phyloP scores from a whole-genome alignment of 2,888 invertebrate species.

The Gryllus longicercus region DNA sequence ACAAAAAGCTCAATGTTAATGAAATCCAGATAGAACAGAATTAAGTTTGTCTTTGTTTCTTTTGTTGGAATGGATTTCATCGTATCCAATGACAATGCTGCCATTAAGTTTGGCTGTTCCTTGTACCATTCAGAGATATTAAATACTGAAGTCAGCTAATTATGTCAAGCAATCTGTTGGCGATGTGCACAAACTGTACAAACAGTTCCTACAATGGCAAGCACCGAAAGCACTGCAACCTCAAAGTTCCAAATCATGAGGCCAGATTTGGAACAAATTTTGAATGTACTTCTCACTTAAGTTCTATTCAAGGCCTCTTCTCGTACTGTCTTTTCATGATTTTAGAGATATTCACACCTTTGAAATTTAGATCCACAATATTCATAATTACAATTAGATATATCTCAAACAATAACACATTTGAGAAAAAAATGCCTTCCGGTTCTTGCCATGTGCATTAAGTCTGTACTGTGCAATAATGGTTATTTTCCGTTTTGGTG shows the following conservation, averaged over 20 bases:
- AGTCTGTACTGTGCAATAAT: constrained; percentile 38
- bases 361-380: too few species aligned
- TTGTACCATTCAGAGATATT: constrained; percentile 35
- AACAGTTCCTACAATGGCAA: constrained; percentile 38
- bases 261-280: background rate
- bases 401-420: too few species aligned
- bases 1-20: constrained; percentile 36
- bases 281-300: background rate
- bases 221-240: constrained; percentile 33
- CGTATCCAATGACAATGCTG: constrained; percentile 11
- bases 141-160: constrained; percentile 34
- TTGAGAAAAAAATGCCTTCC: constrained; percentile 26
- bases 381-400: too few species aligned
- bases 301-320: background rate
- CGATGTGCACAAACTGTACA: constrained; percentile 37
- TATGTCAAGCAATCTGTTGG: constrained; percentile 33
- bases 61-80: constrained; percentile 27
- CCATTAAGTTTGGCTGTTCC: constrained; percentile 36
- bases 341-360: too few species aligned
- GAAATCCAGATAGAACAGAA: constrained; percentile 29
- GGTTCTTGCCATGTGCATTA: constrained; percentile 38
- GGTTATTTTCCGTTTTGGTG: constrained; percentile 38
- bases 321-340: too few species aligned
- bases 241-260: constrained; percentile 6
- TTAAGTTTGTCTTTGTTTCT: constrained; percentile 26